A percentile compares a stretch with the other conserved stretches of the same genome.
These are phyloP conservation scores for Pelobates fuscus DNA, from an alignment of 2,113 vertebrate genomes.

Conservation along the genomic window DNA sequence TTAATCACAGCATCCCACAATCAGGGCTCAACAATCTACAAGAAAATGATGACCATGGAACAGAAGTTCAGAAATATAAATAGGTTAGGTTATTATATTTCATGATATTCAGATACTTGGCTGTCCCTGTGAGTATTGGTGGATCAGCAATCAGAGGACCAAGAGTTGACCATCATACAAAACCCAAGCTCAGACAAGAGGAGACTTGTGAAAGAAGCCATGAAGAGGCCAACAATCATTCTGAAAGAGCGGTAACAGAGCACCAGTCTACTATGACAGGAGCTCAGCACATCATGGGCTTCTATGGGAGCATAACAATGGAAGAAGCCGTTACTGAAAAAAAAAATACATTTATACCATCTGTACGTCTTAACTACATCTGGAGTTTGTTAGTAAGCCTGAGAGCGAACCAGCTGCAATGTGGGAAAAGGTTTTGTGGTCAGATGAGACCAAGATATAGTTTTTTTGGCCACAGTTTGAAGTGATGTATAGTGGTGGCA, in stretches of 20 bases:
- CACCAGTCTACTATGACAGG: neutral
- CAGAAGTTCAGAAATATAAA: no score
- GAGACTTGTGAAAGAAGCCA: neutral
- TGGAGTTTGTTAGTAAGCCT: neutral
- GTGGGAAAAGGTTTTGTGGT: slow-evolving; percentile 4
- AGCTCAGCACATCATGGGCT: neutral
- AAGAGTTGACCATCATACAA: no score
- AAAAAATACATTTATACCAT: no score
- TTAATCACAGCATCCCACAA: no score
- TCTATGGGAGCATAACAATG: neutral
- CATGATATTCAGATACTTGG: no score
- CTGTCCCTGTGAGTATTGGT: no score
- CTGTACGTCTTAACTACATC: neutral
- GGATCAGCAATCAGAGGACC: no score
- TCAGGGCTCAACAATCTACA: no score
- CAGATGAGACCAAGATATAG: neutral
- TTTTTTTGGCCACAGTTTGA: neutral
- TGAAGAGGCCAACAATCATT: neutral
- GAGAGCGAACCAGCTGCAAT: neutral
- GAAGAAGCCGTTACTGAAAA: neutral
- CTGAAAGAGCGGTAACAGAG: neutral
- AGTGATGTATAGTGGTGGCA: neutral
- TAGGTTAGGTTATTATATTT: no score
- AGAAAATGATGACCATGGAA: no score
- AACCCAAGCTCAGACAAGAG: no score